Evolutionary conservation across 2,888 invertebrate species (phyloP).

Genomic region (Brachylomia viminalis): DNA sequence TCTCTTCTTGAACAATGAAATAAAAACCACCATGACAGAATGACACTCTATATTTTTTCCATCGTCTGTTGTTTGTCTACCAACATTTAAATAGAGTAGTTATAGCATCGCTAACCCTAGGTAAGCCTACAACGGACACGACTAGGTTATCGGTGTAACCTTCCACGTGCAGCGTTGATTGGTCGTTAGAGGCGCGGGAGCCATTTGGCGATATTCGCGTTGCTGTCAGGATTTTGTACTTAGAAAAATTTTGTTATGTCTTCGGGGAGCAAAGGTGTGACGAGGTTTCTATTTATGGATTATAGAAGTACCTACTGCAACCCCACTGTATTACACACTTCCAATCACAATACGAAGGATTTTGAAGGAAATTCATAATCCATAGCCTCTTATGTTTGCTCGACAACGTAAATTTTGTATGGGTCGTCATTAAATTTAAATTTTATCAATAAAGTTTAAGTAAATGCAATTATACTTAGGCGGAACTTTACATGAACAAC

Average conservation of each 20-base stretch:
- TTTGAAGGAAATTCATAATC: not conserved
- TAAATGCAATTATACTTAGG: not conserved
- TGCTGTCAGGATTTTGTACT: constrained; percentile 13
- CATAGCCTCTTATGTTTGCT: not conserved
- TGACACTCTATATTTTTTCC: not conserved
- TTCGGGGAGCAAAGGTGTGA: not conserved
- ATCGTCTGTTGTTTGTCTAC: not conserved
- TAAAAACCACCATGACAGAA: no score
- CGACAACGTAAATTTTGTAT: not conserved
- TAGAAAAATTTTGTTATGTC: not conserved
- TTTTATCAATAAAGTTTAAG: no score
- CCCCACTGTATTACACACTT: not conserved
- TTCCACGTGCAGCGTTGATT: constrained; percentile 69
- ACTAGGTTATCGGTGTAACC: constrained; percentile 55
- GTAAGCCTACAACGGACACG: constrained; percentile 23
- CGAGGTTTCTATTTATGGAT: not conserved
- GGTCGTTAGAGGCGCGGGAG: constrained; percentile 66
- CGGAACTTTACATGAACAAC: not conserved
- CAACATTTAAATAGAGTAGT: constrained; percentile 4
- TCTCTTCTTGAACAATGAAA: not conserved
- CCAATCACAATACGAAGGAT: not conserved
- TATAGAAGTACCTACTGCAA: not conserved
- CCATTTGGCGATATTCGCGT: constrained; percentile 46
- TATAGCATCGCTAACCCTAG: constrained; percentile 9
- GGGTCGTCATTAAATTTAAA: not conserved